Evolutionary conservation across 2,888 invertebrate genomes (phyloP), one percentile per base, ranked within the genome.

Genomic region (Cynaeus angustus): DNA sequence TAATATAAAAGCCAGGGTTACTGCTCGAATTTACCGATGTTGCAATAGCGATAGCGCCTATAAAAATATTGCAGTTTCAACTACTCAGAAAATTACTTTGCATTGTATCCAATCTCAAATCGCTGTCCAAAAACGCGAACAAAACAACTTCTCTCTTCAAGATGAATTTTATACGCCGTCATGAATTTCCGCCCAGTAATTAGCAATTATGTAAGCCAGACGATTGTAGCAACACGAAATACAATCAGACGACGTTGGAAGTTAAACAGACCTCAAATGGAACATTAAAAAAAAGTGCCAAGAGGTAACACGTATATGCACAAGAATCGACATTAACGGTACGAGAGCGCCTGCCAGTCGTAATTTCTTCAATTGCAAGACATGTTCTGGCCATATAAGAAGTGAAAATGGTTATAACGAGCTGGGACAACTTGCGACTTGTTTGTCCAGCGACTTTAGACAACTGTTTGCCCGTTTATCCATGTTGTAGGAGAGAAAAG

Each of bases 381-480:
- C 68, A 74, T 21, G 21, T 21, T 21, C 72, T 66, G 78, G 75
- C 82, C 81, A 79, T 83, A 82, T 82, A 83, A 77, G 81, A 81
- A 80, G 80, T 79, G 81, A 81, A 82, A 82, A 83, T 81, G 77
- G 80, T 81, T 80, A 76, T 81, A 81, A 81, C 79, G 80, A 81
- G 81, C 81, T 77, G 74, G 77, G 79, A 80, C 80, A 79, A 81
- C 72, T 80, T 81, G 81, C 79, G 81, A 43, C 26, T 28, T 7
- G 16, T 5, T 16, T 14, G 43, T 43, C 43, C 21, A 4, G 37
- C 7, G n/a, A 37, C 37, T 37, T 5, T 37, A n/a, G 2, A 21
- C n/a, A n/a, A n/a, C n/a, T n/a, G n/a, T n/a, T n/a, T n/a, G n/a
- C n/a, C 30, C 30, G 37, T n/a, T 37, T 1, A n/a, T 6, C 21